Conservation (phyloP, 2,113 vertebrate species). For the Motacilla alba region DNA sequence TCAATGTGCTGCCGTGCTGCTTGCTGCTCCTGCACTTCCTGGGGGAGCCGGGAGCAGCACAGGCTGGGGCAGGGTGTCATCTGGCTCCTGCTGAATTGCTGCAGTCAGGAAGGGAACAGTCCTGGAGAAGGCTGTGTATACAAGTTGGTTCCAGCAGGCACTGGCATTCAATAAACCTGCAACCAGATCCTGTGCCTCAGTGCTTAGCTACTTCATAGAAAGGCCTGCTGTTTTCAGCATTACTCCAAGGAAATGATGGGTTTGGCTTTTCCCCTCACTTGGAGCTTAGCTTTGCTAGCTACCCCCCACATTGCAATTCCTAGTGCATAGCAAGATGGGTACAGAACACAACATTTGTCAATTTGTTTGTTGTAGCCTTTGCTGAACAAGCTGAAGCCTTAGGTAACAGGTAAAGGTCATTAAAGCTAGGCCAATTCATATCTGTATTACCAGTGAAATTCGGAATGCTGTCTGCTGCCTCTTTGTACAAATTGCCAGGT, state of each 20-base stretch:
- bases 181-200: background rate
- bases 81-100: background rate
- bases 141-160: background rate
- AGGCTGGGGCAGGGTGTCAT: background rate
- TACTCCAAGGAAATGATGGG: background rate
- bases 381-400: background rate
- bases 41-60: background rate
- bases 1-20: fast-evolving
- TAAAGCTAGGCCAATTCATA: background rate
- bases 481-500: background rate
- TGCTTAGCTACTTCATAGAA: background rate
- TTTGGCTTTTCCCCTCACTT: background rate
- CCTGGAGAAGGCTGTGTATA: background rate
- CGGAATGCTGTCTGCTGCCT: background rate
- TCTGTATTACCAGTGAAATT: background rate
- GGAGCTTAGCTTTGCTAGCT: background rate
- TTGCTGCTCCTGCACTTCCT: background rate
- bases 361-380: background rate
- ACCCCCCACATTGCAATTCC: background rate
- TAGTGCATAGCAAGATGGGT: background rate
- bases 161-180: background rate
- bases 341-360: background rate
- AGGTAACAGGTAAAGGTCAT: background rate
- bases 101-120: background rate
- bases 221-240: background rate